Base-by-base conservation (phyloP, 2,797 vertebrate species). In the Scomberomorus guttatus region DNA sequence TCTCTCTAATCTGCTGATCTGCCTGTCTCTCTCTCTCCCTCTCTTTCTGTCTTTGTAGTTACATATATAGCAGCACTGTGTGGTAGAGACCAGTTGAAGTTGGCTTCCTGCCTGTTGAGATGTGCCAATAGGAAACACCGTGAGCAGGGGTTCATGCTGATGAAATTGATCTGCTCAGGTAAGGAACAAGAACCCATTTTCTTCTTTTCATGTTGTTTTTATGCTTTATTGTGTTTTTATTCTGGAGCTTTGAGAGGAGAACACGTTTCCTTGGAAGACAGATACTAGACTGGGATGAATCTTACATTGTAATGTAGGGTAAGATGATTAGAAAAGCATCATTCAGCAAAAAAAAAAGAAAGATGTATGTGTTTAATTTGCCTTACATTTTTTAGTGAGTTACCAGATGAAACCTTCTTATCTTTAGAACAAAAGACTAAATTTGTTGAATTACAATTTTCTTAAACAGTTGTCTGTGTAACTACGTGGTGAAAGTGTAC, bases 121-220 rank as follows among this genome's bases (percentile, higher is more conserved):
- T 97, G 94, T 91, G 93, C 89, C 90, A 94, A 85, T 89, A 95
- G 88, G 91, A 95, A 91, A 81, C 92, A 90, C 90, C 93, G 94
- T 90, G 95, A 95, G 85, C 92, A 84, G 94, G 95, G 94, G 94
- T 96, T 96, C 94, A 96, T 95, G 96, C 96, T 97, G 93, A 96
- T 97, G 95, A 97, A 97, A 95, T 91, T 96, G 89, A 95, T 96
- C 88, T 97, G 96, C 92, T 97, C 97, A 92, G 95, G 97, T 96
- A 96, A 97, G 95, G 27, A 79, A 55, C 42, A 44, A 44, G 1
- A n/a, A 50, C 27, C 4, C 9, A 22, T 25, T 32, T 56, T 37
- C 5, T 25, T 34, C 6, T 2, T 4, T 68, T 25, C 14, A 2
- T 42, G 22, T 37, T 76, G n/a, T 67, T 71, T 68, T 13, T 12